A percentile compares a stretch with the other conserved stretches of the same genome.
These are phyloP conservation scores for Cottus gobio DNA, from an alignment of 2,113 vertebrate species.

Conservation along the genomic window DNA sequence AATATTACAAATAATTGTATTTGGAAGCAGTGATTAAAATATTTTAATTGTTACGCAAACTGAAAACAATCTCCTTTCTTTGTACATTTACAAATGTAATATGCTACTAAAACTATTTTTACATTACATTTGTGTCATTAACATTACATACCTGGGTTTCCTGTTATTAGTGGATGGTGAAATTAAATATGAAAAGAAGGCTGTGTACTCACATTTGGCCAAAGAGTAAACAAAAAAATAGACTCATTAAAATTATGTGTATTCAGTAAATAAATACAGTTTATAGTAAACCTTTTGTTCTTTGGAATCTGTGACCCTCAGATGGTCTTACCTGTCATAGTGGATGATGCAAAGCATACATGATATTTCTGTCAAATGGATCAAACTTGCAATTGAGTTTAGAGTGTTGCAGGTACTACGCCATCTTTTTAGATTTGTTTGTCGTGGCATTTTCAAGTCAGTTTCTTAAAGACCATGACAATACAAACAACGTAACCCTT, in stretches of 20 bases:
- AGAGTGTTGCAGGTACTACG: background rate
- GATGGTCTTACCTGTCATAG: background rate
- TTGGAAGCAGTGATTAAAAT: constrained; percentile 4
- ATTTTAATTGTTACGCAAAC: constrained; percentile 6
- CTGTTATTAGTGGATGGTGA: background rate
- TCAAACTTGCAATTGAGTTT: background rate
- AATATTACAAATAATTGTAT: constrained; percentile 1
- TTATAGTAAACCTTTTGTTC: constrained; percentile 9
- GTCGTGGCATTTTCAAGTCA: background rate
- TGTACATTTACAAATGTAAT: constrained; percentile 28
- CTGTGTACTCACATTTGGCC: background rate
- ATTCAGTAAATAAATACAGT: constrained; percentile 48
- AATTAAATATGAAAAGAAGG: background rate
- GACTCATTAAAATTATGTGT: background rate
- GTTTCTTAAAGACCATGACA: background rate
- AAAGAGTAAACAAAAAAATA: background rate
- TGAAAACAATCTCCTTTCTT: background rate
- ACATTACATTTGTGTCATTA: background rate
- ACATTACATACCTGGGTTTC: background rate
- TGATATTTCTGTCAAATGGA: background rate
- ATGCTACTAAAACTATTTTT: constrained; percentile 22
- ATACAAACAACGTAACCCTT: background rate
- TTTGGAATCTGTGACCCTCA: background rate
- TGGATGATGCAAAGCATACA: background rate
- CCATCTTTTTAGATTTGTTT: background rate